phyloP scores from a whole-genome alignment of 37 sponge, comb jelly and placozoan genomes.

The Tethya wilhelma region DNA sequence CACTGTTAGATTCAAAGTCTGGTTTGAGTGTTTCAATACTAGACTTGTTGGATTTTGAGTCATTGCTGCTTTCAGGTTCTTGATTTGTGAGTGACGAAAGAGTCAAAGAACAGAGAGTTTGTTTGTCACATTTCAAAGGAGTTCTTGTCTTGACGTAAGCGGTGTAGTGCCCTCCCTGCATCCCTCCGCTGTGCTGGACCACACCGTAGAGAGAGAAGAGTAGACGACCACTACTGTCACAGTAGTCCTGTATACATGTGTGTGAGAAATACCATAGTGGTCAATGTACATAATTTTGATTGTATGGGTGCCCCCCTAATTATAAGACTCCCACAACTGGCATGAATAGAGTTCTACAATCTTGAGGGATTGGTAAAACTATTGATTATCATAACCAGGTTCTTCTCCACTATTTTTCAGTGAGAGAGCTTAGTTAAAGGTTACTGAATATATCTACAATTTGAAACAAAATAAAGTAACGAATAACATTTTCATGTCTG shows the following conservation, averaged over 20 bases:
- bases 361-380: background rate
- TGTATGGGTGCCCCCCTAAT: no score
- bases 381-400: background rate
- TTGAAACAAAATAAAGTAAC: background rate
- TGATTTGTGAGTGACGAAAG: background rate
- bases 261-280: background rate
- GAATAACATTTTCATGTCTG: background rate
- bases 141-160: conserved; percentile 76
- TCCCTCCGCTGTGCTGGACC: conserved; percentile 88
- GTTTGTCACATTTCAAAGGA: background rate
- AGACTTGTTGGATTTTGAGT: no score
- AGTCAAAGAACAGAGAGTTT: no score
- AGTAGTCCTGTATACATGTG: background rate
- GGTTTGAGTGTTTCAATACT: no score
- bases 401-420: background rate
- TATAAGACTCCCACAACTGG: background rate
- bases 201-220: conserved; percentile 92
- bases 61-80: background rate
- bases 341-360: background rate
- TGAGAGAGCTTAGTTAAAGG: background rate
- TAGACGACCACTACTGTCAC: conserved; percentile 21
- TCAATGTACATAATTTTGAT: background rate
- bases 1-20: no score
- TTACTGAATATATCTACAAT: background rate
- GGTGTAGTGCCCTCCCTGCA: conserved; percentile 92